Base-by-base conservation (phyloP, 2,888 invertebrate species). In the Thera obeliscata region DNA sequence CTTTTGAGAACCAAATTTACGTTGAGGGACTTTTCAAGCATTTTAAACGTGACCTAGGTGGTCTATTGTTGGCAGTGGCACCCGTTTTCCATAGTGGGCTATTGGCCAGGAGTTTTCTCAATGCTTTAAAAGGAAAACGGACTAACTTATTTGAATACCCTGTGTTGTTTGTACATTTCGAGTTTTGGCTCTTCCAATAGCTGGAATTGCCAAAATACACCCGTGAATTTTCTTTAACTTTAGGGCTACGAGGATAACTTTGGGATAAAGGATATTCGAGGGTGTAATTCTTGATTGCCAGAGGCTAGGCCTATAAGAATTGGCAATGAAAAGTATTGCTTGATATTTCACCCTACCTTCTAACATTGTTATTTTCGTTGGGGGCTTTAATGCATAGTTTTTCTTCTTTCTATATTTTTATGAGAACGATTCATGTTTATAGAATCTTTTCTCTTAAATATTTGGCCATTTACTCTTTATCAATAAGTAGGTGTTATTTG, bases 111-210 rank as follows among this genome's bases (percentile, higher is more conserved):
- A 38, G 52, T 60, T 64, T 69, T 48, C 65, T 59, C 57, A 58
- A 56, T 66, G 46, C 56, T 41, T 50, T 60, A 60, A 63, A 66
- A 56, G 61, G 69, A 65, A 68, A 64, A 46, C 8, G 49, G 56
- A 52, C 56, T 63, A 52, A 59, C 56, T 63, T 69, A 69, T 69
- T 69, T 66, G 63, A 69, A 69, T 66, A 63, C 48, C n/a, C 55
- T 56, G 60, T 60, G 49, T 64, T 69, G 63, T 66, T 69, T 60
- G 63, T 43, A 50, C 52, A 43, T 56, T 66, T 60, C 41, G 54
- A 66, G 41, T 62, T 66, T 69, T 69, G 69, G 69, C 66, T 63
- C 52, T 57, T n/a, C 48, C 33, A 54, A 54, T 58, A 48, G 62
- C 41, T 38, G 48, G 50, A 36, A 38, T 54, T 69, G 69, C 66